A percentile compares a stretch with the other conserved stretches of the same genome.
Conservation (phyloP, 2,888 invertebrate species). For the Ectropis crepuscularia region DNA sequence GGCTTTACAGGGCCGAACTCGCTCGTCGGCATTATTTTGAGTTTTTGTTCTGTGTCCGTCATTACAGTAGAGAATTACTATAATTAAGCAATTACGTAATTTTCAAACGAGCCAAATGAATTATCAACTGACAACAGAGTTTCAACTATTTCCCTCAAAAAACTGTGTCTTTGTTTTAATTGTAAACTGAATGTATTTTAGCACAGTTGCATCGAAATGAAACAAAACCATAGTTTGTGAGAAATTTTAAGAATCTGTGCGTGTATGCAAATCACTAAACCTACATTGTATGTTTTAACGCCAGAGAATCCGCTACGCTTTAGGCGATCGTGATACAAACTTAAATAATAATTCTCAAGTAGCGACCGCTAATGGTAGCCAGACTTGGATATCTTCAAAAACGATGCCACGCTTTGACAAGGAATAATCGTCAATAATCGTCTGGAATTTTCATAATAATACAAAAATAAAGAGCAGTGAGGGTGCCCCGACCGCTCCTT, state of each 20-base stretch:
- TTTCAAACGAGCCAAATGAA: constrained; percentile 36
- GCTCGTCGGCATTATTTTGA: constrained; percentile 44
- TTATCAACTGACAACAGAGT: constrained; percentile 33
- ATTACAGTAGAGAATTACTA: constrained; percentile 36
- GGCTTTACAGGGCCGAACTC: constrained; percentile 63
- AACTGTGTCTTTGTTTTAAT: not conserved
- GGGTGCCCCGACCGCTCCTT: constrained; percentile 55
- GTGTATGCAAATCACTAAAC: constrained; percentile 8
- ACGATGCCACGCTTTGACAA: constrained; percentile 67
- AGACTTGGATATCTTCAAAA: constrained; percentile 43
- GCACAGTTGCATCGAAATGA: too few relatives aligned
- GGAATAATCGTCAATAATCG: constrained; percentile 69
- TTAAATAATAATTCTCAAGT: constrained; percentile 55
- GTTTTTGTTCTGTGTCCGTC: constrained; percentile 33
- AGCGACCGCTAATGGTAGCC: constrained; percentile 46
- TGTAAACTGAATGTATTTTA: too few relatives aligned
- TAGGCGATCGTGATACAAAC: constrained; percentile 59
- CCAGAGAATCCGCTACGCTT: constrained; percentile 57
- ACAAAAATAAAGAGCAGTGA: constrained; percentile 59
- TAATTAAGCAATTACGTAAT: constrained; percentile 37
- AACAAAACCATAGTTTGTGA: not conserved
- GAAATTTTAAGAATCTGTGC: not conserved
- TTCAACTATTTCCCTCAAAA: constrained; percentile 38
- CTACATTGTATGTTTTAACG: constrained; percentile 40
- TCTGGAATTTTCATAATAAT: constrained; percentile 66